Evolutionary conservation across 2,888 invertebrate species (phyloP), one percentile per base, ranked within the genome.

Genomic region (Calliopum simillimum): DNA sequence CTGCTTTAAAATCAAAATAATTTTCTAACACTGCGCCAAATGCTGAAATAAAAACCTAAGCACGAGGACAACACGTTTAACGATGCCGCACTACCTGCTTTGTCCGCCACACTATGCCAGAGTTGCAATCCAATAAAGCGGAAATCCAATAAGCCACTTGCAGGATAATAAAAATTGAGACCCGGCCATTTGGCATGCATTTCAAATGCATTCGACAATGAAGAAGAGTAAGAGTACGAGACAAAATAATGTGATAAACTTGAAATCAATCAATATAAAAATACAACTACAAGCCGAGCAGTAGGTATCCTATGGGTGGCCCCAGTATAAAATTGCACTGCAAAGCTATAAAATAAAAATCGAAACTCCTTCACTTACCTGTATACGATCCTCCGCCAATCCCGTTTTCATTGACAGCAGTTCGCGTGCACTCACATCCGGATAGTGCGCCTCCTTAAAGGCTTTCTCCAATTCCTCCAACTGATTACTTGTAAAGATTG

Each of bases 401-500:
- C 96, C 96, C 56, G 96, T 96, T 87, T 96, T 95, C 80, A 96
- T 90, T 71, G 95, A 95, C 78, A 96, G 90, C 94, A 95, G 94
- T 88, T 96, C 96, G 70, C 99, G 88, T 68, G 98, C 98, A 87
- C 98, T 98, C 77, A 99, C 98, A 88, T 99, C 99, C 8, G 99
- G 99, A 88, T 99, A 99, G 89, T 99, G 99, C 58, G 99, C 98
- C 85, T 98, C 98, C 87, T 98, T 97, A 90, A 99, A 99, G 41
- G 99, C 97, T 87, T 98, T 97, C 89, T 99, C 99, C 87, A 99
- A 90, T 88, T 99, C 98, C 88, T 99, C 98, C 88, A 99, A 90
- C 89, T 99, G 99, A 89, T 97, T 98, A 85, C 97, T 97, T 78
- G 99, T 98, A 91, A 99, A 99, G 88, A 99, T 99, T 80, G 99